phyloP scores from a whole-genome alignment of 2,797 vertebrate genomes.

The Moxostoma hubbsi region DNA sequence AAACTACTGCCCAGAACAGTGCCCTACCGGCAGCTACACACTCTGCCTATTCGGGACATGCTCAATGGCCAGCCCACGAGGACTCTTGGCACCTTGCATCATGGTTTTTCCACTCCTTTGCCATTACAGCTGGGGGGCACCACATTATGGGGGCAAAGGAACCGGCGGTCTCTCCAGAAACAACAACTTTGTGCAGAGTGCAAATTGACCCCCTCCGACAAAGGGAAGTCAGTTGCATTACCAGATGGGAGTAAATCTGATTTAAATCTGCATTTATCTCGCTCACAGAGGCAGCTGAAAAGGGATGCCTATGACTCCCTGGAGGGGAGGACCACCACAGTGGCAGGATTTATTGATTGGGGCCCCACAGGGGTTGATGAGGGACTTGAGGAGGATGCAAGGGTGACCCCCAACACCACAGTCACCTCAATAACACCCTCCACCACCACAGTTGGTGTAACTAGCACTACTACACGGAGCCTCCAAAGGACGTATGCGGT shows the following conservation, averaged over 20 bases:
- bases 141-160: constrained; percentile 64
- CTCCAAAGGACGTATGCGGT: constrained; percentile 76
- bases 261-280: constrained; percentile 67
- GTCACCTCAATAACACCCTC: constrained; percentile 72
- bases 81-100: constrained; percentile 73
- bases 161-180: constrained; percentile 40
- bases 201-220: constrained; percentile 32
- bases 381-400: constrained; percentile 70
- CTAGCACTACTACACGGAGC: constrained; percentile 74
- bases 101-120: constrained; percentile 68
- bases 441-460: constrained; percentile 70
- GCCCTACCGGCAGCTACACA: constrained; percentile 72
- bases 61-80: constrained; percentile 76
- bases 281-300: constrained; percentile 79
- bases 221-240: constrained; percentile 57
- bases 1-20: constrained; percentile 73
- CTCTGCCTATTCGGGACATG: constrained; percentile 73
- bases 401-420: constrained; percentile 69
- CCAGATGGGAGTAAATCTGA: constrained; percentile 65
- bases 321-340: constrained; percentile 81
- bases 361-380: constrained; percentile 81
- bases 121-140: constrained; percentile 63
- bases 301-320: constrained; percentile 75
- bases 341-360: constrained; percentile 85
- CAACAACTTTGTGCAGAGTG: constrained; percentile 51